Percentiles rank a stretch among this genome's conserved stretches.
Evolutionary conservation across 1,140 invertebrate species (phyloP).

Genomic region (Bilobella aurantiaca): DNA sequence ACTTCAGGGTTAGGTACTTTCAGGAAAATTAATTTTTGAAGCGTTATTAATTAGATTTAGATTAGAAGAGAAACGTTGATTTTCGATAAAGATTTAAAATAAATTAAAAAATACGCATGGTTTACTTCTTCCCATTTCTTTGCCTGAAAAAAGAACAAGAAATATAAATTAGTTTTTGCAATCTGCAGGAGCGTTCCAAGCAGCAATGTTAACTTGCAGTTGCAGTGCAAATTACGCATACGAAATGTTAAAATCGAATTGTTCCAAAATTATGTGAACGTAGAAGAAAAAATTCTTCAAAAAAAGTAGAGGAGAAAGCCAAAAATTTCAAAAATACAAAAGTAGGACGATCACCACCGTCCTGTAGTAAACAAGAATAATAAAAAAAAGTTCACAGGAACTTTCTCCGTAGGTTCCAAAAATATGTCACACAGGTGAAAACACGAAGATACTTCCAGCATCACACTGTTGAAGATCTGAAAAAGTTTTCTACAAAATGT

Average conservation of each 20-base stretch:
- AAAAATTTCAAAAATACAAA: too few relatives aligned
- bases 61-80: too few relatives aligned
- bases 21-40: too few relatives aligned
- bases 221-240: too few relatives aligned
- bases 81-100: too few relatives aligned
- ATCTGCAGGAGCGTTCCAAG: too few relatives aligned
- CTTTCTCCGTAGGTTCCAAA: slow-evolving; percentile 3
- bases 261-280: too few relatives aligned
- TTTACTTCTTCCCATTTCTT: slow-evolving; percentile 6
- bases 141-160: not conserved
- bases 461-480: slow-evolving; percentile 5
- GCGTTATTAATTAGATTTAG: too few relatives aligned
- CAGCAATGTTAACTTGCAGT: too few relatives aligned
- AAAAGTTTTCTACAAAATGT: slow-evolving; percentile 19
- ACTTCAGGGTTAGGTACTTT: too few relatives aligned
- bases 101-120: not conserved
- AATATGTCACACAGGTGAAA: slow-evolving; percentile 5
- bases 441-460: slow-evolving; percentile 3
- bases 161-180: not conserved
- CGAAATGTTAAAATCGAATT: too few relatives aligned
- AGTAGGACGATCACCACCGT: not conserved
- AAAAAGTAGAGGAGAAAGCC: not conserved
- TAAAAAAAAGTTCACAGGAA: not conserved
- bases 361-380: not conserved
- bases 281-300: not conserved